Evolutionary conservation across 2,113 vertebrate genomes (phyloP).

Genomic region (Eudyptes chrysolophus): DNA sequence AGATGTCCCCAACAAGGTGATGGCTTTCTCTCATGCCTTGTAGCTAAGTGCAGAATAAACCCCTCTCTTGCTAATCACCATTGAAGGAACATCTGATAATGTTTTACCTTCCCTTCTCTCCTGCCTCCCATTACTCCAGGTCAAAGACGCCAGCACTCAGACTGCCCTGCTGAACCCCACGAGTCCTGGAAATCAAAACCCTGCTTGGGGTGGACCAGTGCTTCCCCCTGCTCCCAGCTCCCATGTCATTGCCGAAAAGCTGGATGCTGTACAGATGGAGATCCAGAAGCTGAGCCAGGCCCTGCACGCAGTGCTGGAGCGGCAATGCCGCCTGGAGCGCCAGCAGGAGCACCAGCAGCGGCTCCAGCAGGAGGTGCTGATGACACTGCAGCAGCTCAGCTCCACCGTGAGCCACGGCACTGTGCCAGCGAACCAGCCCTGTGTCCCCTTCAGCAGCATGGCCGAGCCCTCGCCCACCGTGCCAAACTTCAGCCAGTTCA

Average conservation of each 20-base stretch:
- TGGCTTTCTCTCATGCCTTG: not conserved
- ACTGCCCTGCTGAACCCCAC: not conserved
- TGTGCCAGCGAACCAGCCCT: not conserved
- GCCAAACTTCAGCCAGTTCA: slow-evolving; percentile 73
- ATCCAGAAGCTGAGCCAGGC: slow-evolving; percentile 76
- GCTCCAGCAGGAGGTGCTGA: slow-evolving; percentile 84
- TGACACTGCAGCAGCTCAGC: slow-evolving; percentile 77
- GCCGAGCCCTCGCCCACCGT: slow-evolving; percentile 53
- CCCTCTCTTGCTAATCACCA: not conserved
- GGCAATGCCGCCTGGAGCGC: slow-evolving; percentile 76
- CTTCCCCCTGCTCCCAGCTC: not conserved
- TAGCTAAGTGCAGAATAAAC: not conserved
- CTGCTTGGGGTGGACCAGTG: not conserved
- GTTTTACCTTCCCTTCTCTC: not conserved
- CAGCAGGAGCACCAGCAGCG: slow-evolving; percentile 83
- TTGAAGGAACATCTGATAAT: not conserved
- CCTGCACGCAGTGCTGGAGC: slow-evolving; percentile 76
- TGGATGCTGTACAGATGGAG: slow-evolving; percentile 75
- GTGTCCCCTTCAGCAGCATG: not conserved
- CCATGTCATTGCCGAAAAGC: slow-evolving; percentile 57
- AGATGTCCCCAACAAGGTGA: not conserved
- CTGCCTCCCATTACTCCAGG: not conserved
- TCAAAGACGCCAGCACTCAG: slow-evolving; percentile 55
- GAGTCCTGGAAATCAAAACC: not conserved
- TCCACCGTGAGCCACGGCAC: slow-evolving; percentile 28